Evolutionary conservation across 2,113 vertebrate species (phyloP).

Genomic region (Pyxicephalus adspersus): DNA sequence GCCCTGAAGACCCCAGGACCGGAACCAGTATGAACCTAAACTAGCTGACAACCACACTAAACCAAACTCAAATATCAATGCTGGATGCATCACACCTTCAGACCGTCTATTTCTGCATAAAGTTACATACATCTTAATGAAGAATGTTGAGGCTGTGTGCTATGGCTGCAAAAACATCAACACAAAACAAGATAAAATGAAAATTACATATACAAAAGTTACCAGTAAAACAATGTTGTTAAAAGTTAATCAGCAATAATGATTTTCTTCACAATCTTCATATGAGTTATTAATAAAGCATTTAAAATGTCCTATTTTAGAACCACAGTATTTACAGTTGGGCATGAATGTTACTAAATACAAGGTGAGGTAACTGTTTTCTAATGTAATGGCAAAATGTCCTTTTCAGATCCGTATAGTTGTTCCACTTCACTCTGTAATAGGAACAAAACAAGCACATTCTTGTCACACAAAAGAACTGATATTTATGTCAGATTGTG

Average conservation of each 20-base stretch:
- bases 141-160: background rate
- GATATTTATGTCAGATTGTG: too few relatives aligned
- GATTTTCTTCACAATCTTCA: slow-evolving; percentile 2
- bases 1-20: too few relatives aligned
- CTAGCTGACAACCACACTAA: too few relatives aligned
- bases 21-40: too few relatives aligned
- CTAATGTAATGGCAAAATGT: slow-evolving; percentile 29
- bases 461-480: too few relatives aligned
- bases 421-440: too few relatives aligned
- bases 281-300: background rate
- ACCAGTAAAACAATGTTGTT: slow-evolving; percentile 18
- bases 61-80: too few relatives aligned
- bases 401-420: background rate
- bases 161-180: slow-evolving; percentile 5
- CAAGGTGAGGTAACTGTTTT: slow-evolving; percentile 25
- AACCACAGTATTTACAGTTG: slow-evolving; percentile 9
- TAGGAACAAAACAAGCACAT: too few relatives aligned
- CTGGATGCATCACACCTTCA: background rate
- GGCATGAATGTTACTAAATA: background rate
- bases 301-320: background rate
- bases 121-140: background rate
- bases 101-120: background rate
- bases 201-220: slow-evolving; percentile 3
- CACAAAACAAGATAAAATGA: background rate
- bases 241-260: slow-evolving; percentile 20